Percentiles rank a stretch among this genome's conserved stretches.
phyloP scores from a whole-genome alignment of 2,888 invertebrate genomes.

The Saturnia pavonia region DNA sequence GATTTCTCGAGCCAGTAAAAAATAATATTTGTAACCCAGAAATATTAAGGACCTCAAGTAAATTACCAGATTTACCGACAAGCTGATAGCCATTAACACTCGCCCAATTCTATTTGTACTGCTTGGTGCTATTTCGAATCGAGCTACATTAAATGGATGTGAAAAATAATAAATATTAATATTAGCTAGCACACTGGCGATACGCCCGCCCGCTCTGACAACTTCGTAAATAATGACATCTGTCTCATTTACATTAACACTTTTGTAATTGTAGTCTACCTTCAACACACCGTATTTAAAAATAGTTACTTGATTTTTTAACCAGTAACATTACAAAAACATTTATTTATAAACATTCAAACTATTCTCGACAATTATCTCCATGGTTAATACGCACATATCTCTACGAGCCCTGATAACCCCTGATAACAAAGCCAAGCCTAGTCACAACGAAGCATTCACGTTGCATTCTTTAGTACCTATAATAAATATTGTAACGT shows the following conservation, averaged over 20 bases:
- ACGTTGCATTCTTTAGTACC: conserved; percentile 3
- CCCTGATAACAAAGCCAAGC: conserved; percentile 3
- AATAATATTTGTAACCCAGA: no score
- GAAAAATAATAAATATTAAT: no score
- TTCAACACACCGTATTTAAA: no score
- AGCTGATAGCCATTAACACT: no score
- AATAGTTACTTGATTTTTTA: background rate
- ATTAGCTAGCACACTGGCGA: background rate
- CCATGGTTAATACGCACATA: background rate
- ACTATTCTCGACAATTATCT: conserved; percentile 4
- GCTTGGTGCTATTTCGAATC: no score
- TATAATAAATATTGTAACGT: background rate
- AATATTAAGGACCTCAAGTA: no score
- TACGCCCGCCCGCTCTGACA: background rate
- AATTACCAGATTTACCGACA: no score
- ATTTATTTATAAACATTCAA: background rate
- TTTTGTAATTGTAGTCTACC: background rate
- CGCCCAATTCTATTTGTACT: no score
- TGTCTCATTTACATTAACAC: background rate
- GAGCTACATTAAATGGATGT: no score
- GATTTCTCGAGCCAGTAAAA: no score
- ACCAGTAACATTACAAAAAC: background rate
- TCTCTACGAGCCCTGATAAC: conserved; percentile 6
- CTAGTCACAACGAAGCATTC: conserved; percentile 1
- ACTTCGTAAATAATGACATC: background rate